A percentile compares a stretch with the other conserved stretches of the same genome.
Conservation (phyloP, 1,140 invertebrate genomes). For the Zaprionus inermis region DNA sequence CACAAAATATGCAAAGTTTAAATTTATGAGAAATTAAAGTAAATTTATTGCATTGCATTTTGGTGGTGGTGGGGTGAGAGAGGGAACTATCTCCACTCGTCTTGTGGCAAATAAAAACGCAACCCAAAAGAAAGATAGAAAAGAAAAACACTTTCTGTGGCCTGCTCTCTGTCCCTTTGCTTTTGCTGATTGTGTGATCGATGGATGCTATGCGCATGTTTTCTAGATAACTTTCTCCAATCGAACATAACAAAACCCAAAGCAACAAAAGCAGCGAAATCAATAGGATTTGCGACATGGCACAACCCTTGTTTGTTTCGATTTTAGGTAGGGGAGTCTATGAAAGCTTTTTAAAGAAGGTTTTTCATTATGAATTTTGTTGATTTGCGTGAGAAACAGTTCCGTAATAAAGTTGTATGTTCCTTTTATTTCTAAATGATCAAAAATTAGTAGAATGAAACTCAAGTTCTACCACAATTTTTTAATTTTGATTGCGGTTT, state of each 20-base stretch:
- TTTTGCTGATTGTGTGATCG: constrained; percentile 71
- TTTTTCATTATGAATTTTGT: neutral
- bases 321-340: constrained; percentile 1
- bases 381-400: neutral
- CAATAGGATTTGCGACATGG: neutral
- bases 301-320: constrained; percentile 35
- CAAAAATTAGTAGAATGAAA: too few relatives aligned
- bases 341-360: too few relatives aligned
- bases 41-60: constrained; percentile 79
- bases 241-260: constrained; percentile 21
- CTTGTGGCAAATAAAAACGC: constrained; percentile 10
- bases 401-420: too few relatives aligned
- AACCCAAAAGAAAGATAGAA: neutral
- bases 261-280: constrained; percentile 3
- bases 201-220: constrained; percentile 59
- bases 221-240: constrained; percentile 68
- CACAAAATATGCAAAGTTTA: constrained; percentile 78
- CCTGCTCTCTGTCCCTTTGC: constrained; percentile 48
- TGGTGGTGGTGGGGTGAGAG: too few relatives aligned
- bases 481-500: too few relatives aligned
- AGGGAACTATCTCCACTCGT: constrained; percentile 28
- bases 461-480: too few relatives aligned
- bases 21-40: constrained; percentile 83
- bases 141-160: constrained; percentile 61
- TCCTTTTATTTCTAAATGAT: too few relatives aligned